Evolutionary conservation across 2,113 vertebrate species (phyloP).

Genomic region (Carassius gibelio): DNA sequence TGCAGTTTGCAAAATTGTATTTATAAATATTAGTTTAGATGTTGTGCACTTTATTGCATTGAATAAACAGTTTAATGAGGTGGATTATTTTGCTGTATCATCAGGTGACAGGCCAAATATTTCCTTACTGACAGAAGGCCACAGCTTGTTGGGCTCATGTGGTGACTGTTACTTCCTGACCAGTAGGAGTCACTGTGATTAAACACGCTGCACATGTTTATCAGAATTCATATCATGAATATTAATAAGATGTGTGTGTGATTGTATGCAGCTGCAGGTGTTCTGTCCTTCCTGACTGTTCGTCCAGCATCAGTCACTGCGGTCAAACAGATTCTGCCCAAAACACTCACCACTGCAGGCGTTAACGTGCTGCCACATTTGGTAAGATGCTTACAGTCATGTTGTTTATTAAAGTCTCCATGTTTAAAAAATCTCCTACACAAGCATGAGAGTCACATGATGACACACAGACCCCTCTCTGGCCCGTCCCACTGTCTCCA

Average conservation of each 20-base stretch:
- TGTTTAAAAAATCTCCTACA: too few relatives aligned
- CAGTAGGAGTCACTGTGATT: not conserved
- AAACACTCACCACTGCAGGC: constrained; percentile 83
- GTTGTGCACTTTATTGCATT: too few relatives aligned
- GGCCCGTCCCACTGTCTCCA: constrained; percentile 8
- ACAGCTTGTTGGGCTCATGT: too few relatives aligned
- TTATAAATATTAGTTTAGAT: too few relatives aligned
- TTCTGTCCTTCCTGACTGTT: constrained; percentile 83
- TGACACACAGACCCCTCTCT: not conserved
- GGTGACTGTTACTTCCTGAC: not conserved
- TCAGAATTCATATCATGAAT: not conserved
- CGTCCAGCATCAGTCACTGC: constrained; percentile 80
- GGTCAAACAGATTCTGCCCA: constrained; percentile 88
- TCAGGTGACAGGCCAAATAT: too few relatives aligned
- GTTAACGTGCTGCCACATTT: constrained; percentile 86
- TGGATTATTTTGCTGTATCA: too few relatives aligned
- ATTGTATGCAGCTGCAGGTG: constrained; percentile 65
- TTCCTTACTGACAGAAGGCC: too few relatives aligned
- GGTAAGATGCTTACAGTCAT: constrained; percentile 72
- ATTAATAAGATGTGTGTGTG: not conserved
- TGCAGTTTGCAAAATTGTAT: too few relatives aligned
- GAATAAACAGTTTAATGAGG: too few relatives aligned
- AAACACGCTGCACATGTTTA: too few relatives aligned
- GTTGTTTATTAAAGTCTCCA: not conserved
- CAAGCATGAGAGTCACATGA: not conserved